A percentile compares a stretch with the other conserved stretches of the same genome.
phyloP scores from a whole-genome alignment of 1,140 invertebrate genomes.

The Antheraea pernyi region DNA sequence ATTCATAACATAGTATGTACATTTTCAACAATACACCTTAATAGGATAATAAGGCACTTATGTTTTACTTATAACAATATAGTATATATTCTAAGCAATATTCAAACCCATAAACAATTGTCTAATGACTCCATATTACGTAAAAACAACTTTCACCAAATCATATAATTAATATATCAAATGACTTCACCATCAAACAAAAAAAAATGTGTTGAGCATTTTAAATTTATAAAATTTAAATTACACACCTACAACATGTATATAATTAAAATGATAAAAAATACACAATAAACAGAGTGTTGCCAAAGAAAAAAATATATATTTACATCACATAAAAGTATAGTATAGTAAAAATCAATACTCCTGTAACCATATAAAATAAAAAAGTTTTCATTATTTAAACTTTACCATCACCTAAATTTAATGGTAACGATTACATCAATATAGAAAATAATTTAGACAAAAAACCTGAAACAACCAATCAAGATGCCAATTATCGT shows the following conservation, averaged over 20 bases:
- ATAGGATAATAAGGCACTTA: constrained; percentile 62
- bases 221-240: background rate
- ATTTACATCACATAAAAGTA: background rate
- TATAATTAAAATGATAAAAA: background rate
- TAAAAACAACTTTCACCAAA: constrained; percentile 52
- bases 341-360: background rate
- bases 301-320: background rate
- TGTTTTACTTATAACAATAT: constrained; percentile 29
- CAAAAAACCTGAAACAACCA: background rate
- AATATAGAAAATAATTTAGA: constrained; percentile 5
- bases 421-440: constrained; percentile 10
- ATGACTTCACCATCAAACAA: constrained; percentile 5
- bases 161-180: constrained; percentile 16
- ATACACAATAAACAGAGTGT: background rate
- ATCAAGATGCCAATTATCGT: background rate
- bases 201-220: constrained; percentile 39
- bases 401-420: constrained; percentile 12
- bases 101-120: constrained; percentile 39
- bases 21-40: constrained; percentile 67
- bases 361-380: background rate
- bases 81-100: constrained; percentile 28
- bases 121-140: background rate
- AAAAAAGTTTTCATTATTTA: constrained; percentile 6
- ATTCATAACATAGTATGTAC: constrained; percentile 73
- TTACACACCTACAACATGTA: background rate